A percentile compares a stretch with the other conserved stretches of the same genome.
phyloP scores from a whole-genome alignment of 2,113 vertebrate genomes.

The Coptodon bakossiorum region DNA sequence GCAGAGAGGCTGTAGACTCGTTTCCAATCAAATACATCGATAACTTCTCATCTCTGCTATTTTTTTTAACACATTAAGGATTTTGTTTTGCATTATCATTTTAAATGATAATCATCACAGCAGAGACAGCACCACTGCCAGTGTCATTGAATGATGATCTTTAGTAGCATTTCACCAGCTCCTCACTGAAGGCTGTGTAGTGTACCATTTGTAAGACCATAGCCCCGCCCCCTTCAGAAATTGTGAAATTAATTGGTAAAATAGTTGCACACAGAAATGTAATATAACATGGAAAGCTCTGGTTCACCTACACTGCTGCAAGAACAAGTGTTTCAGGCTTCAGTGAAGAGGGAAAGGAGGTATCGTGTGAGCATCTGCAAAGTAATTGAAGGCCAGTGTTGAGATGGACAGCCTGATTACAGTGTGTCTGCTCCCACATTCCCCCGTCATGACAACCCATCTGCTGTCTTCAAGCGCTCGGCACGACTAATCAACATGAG shows the following conservation, averaged over 20 bases:
- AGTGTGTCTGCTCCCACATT: constrained; percentile 39
- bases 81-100: neutral
- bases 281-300: neutral
- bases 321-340: neutral
- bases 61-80: neutral
- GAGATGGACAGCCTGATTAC: constrained; percentile 63
- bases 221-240: neutral
- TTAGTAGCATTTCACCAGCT: neutral
- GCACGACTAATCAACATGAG: neutral
- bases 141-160: rapidly evolving
- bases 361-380: constrained; percentile 57
- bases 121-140: neutral
- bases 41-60: neutral
- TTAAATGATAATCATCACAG: rapidly evolving
- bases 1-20: neutral
- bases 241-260: neutral
- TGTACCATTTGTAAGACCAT: neutral
- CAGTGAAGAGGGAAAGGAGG: neutral
- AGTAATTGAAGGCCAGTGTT: constrained; percentile 56
- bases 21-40: neutral
- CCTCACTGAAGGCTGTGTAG: neutral
- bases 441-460: constrained; percentile 10
- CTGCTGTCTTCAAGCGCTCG: neutral
- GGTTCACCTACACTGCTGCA: neutral
- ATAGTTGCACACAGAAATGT: neutral